A percentile compares a stretch with the other conserved stretches of the same genome.
These are phyloP conservation scores for Chamaetylas fuelleborni DNA, from an alignment of 2,113 vertebrate genomes.

Conservation along the genomic window DNA sequence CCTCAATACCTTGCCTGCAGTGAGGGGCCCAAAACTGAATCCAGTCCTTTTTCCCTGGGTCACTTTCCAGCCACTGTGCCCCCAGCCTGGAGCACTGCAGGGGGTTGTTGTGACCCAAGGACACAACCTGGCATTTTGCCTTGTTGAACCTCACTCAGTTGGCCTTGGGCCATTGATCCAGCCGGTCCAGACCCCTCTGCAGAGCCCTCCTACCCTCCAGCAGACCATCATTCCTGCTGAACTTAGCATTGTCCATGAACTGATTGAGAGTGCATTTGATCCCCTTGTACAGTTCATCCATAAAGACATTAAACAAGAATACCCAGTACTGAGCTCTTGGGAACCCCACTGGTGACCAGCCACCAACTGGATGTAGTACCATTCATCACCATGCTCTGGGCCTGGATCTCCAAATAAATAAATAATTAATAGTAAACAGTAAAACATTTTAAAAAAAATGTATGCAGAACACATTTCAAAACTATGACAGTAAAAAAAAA, in stretches of 20 bases:
- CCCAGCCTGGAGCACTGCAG: not conserved
- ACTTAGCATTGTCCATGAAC: fast-evolving
- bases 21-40: not conserved
- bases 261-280: fast-evolving
- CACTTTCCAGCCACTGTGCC: not conserved
- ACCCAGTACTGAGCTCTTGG: not conserved
- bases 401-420: not conserved
- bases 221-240: not conserved
- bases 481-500: not conserved
- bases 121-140: fast-evolving
- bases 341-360: not conserved
- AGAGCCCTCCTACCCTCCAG: not conserved
- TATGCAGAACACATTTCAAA: not conserved
- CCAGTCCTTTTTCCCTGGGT: not conserved
- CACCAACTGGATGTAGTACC: no score
- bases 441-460: not conserved
- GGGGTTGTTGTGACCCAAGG: not conserved
- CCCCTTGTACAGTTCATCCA: not conserved
- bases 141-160: not conserved
- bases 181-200: not conserved
- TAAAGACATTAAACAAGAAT: not conserved
- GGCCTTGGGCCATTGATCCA: not conserved
- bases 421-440: no score
- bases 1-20: not conserved
- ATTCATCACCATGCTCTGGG: not conserved